These are phyloP conservation scores for Nesogale talazaci DNA, from an alignment of 2,113 vertebrate species.

Conservation along the genomic window DNA sequence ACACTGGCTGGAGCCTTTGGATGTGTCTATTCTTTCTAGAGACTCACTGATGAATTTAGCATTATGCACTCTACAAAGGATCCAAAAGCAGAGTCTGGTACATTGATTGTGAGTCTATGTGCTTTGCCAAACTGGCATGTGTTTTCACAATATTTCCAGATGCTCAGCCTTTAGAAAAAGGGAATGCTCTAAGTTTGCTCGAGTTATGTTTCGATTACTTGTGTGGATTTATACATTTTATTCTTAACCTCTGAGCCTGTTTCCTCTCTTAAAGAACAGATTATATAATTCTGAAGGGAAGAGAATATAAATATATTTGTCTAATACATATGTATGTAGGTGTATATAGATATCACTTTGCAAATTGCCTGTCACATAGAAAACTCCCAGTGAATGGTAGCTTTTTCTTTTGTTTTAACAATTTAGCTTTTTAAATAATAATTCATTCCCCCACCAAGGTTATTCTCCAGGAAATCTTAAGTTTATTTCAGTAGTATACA, in stretches of 20 bases:
- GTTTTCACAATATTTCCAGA: conserved; percentile 41
- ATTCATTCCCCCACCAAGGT: neutral
- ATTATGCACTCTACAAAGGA: conserved; percentile 25
- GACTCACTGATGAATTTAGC: conserved; percentile 27
- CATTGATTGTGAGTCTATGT: neutral
- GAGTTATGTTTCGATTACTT: conserved; percentile 54
- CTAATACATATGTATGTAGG: too few relatives aligned
- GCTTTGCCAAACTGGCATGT: conserved; percentile 15
- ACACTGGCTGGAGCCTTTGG: conserved; percentile 17
- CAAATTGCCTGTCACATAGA: conserved; percentile 25
- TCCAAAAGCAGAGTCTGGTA: conserved; percentile 7
- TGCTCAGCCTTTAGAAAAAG: neutral
- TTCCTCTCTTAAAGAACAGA: conserved; percentile 58
- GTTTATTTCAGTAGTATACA: conserved; percentile 59
- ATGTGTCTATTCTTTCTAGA: conserved; percentile 49
- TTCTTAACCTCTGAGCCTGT: conserved; percentile 33
- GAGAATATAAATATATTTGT: conserved; percentile 11
- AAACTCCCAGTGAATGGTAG: conserved; percentile 32
- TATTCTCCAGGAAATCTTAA: conserved; percentile 58
- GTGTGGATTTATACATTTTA: neutral
- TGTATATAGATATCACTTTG: conserved; percentile 28
- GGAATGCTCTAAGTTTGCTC: conserved; percentile 25
- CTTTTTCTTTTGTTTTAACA: conserved; percentile 51
- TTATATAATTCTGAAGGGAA: conserved; percentile 50
- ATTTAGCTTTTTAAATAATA: neutral